phyloP scores from a whole-genome alignment of 1,140 invertebrate species.

The Drosophila repleta region DNA sequence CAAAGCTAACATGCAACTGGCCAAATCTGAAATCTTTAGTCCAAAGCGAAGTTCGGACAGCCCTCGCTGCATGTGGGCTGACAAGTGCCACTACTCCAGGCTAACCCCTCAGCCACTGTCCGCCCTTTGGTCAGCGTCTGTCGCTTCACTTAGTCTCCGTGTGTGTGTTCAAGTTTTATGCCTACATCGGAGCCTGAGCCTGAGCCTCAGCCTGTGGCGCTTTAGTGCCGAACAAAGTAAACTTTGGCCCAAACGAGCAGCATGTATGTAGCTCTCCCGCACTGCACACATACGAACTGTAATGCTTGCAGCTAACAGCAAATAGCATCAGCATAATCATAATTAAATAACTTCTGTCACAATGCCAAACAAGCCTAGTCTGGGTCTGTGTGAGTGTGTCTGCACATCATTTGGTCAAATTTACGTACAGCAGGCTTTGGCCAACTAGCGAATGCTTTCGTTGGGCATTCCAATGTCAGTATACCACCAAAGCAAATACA shows the following conservation, averaged over 20 bases:
- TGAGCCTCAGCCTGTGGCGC: conserved; percentile 60
- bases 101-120: not conserved
- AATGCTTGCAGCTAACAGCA: conserved; percentile 50
- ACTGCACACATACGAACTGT: conserved; percentile 45
- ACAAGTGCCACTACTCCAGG: conserved; percentile 22
- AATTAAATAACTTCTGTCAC: conserved; percentile 81
- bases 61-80: conserved; percentile 45
- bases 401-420: conserved; percentile 74
- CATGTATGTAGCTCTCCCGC: conserved; percentile 23
- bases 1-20: conserved; percentile 68
- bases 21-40: conserved; percentile 24
- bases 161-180: conserved; percentile 69
- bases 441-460: conserved; percentile 55
- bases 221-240: conserved; percentile 78
- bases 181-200: conserved; percentile 58
- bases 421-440: conserved; percentile 52
- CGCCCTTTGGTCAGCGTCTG: conserved; percentile 25
- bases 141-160: not conserved
- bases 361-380: conserved; percentile 62
- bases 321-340: conserved; percentile 70
- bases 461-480: conserved; percentile 67
- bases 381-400: conserved; percentile 26
- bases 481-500: conserved; percentile 13
- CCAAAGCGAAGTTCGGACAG: conserved; percentile 42
- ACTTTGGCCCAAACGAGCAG: conserved; percentile 75